Conservation (phyloP, 1,140 invertebrate species). For the Oscheius sp. region DNA sequence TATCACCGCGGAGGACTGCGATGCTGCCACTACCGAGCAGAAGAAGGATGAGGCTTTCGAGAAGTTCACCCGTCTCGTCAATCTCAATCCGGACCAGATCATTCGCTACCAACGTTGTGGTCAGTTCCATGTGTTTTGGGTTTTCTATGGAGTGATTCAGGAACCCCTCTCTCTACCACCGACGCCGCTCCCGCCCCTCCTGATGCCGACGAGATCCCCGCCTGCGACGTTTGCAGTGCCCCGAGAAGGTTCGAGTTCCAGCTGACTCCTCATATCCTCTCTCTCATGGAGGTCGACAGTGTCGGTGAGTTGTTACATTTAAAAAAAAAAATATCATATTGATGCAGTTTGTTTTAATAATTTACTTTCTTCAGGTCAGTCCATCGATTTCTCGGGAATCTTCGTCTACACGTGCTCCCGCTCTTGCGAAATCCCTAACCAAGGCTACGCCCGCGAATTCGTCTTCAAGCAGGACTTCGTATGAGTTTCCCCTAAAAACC, state of each 20-base stretch:
- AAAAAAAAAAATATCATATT: not conserved
- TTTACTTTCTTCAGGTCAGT: conserved; percentile 19
- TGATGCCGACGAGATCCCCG: conserved; percentile 68
- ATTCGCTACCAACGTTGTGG: conserved; percentile 74
- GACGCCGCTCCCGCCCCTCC: conserved; percentile 60
- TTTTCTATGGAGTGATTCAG: conserved; percentile 55
- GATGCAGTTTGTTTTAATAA: not conserved
- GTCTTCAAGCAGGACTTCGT: conserved; percentile 83
- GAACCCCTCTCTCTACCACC: conserved; percentile 75
- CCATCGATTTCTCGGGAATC: conserved; percentile 84
- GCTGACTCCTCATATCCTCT: conserved; percentile 84
- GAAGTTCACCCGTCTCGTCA: conserved; percentile 32
- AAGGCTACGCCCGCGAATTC: conserved; percentile 75
- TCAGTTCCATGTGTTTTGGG: not conserved
- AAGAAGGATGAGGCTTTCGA: conserved; percentile 34
- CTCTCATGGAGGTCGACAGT: conserved; percentile 70
- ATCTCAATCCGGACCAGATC: conserved; percentile 63
- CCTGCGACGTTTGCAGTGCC: conserved; percentile 74
- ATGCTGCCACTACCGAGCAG: conserved; percentile 26
- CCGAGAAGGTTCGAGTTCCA: conserved; percentile 86
- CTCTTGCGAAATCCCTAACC: conserved; percentile 70
- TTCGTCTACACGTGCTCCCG: conserved; percentile 79
- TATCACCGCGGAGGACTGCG: conserved; percentile 29
- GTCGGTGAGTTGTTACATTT: conserved; percentile 63
- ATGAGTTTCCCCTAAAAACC: conserved; percentile 5